These are phyloP conservation scores for Nomada ruficornis DNA, from an alignment of 2,888 invertebrate species.

Conservation along the genomic window DNA sequence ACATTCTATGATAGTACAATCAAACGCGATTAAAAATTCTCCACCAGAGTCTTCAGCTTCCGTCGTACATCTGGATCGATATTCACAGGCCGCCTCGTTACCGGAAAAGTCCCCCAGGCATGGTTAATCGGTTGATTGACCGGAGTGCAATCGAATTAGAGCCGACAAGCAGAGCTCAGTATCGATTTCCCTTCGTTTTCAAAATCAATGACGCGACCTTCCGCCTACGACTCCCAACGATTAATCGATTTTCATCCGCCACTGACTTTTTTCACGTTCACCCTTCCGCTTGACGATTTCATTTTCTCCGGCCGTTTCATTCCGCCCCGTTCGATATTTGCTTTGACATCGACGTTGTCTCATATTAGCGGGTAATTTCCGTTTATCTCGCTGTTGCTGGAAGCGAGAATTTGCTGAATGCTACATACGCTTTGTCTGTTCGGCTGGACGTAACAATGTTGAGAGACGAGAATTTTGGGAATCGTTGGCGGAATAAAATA, in stretches of 20 bases:
- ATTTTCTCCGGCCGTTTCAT: conserved; percentile 11
- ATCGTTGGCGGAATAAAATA: too few species aligned
- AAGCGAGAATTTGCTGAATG: not conserved
- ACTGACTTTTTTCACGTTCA: not conserved
- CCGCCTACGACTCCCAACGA: conserved; percentile 1
- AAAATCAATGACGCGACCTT: conserved; percentile 21
- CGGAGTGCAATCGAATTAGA: conserved; percentile 34
- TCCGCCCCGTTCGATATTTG: conserved; percentile 4
- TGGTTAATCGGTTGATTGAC: conserved; percentile 47
- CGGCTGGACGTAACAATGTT: not conserved
- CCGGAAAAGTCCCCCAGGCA: conserved; percentile 19
- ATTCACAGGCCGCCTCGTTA: not conserved
- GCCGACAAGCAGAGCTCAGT: not conserved
- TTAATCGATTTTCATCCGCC: conserved; percentile 27
- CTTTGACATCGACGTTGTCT: conserved; percentile 26
- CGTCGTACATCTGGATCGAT: conserved; percentile 28
- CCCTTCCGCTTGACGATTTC: conserved; percentile 7
- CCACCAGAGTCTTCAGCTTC: not conserved
- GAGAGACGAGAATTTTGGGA: not conserved
- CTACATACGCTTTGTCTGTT: not conserved
- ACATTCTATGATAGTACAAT: too few species aligned
- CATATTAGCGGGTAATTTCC: conserved; percentile 11
- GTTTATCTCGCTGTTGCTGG: conserved; percentile 24
- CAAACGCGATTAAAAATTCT: too few species aligned
- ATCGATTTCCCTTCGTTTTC: conserved; percentile 16